Conservation (phyloP, 2,888 invertebrate species). For the Argyresthia goedartella region DNA sequence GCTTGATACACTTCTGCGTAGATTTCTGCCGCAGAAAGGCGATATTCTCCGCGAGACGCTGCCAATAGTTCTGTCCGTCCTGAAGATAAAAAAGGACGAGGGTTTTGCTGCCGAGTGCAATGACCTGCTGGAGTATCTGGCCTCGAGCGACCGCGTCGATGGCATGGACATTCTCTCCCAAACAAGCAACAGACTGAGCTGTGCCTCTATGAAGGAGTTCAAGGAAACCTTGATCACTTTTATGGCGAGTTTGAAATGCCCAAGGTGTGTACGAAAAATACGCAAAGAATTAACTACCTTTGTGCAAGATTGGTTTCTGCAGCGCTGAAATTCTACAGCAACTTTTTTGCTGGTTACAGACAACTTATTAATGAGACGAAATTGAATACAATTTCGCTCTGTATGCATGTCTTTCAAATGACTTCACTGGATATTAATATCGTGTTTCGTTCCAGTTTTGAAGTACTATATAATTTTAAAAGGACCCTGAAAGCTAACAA, state of each 20-base stretch:
- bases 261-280: conserved; percentile 31
- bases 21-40: conserved; percentile 46
- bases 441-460: conserved; percentile 39
- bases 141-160: conserved; percentile 45
- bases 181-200: conserved; percentile 17
- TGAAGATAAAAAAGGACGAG: conserved; percentile 55
- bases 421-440: not conserved
- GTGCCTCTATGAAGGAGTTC: conserved; percentile 26
- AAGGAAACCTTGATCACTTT: conserved; percentile 33
- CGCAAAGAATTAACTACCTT: too few relatives aligned
- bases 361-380: too few relatives aligned
- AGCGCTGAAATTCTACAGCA: too few relatives aligned
- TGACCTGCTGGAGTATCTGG: conserved; percentile 48
- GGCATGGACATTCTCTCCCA: conserved; percentile 29
- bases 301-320: not conserved
- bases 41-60: conserved; percentile 56
- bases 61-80: conserved; percentile 59
- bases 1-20: conserved; percentile 46
- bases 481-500: conserved; percentile 65
- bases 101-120: conserved; percentile 34
- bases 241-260: conserved; percentile 29
- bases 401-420: too few relatives aligned
- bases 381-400: too few relatives aligned
- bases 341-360: too few relatives aligned
- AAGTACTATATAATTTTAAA: conserved; percentile 66